These are phyloP conservation scores for Melanotaenia boesemani DNA, from an alignment of 2,797 vertebrate genomes.

Conservation along the genomic window DNA sequence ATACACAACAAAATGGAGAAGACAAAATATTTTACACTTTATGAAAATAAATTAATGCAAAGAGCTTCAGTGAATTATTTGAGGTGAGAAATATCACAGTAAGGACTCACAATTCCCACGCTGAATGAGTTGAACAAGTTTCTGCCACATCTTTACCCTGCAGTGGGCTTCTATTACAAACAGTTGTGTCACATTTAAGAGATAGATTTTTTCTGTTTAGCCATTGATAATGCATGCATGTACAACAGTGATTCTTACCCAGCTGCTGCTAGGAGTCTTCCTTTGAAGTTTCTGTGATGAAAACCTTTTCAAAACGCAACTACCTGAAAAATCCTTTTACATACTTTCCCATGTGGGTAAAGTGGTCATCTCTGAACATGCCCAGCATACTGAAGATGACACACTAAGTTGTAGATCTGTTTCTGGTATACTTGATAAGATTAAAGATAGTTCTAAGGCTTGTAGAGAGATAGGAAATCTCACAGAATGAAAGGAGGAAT, in stretches of 20 bases:
- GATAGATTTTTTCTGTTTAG: constrained; percentile 1
- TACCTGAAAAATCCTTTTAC: not conserved
- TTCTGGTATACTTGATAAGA: constrained; percentile 3
- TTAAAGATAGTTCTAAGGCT: not conserved
- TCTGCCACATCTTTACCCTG: constrained; percentile 14
- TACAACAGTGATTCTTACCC: constrained; percentile 23
- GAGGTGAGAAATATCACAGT: constrained; percentile 18
- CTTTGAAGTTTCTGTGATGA: constrained; percentile 16
- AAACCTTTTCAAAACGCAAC: constrained; percentile 23
- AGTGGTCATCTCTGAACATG: constrained; percentile 4
- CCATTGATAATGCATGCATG: not conserved
- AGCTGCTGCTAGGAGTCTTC: constrained; percentile 2
- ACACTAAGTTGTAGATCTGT: not conserved
- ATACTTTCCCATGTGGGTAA: not conserved
- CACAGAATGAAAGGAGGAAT: constrained; percentile 2
- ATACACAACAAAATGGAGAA: not conserved
- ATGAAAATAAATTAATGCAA: not conserved
- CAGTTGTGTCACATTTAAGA: not conserved
- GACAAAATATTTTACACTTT: not conserved
- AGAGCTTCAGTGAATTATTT: not conserved
- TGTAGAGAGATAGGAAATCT: constrained; percentile 9
- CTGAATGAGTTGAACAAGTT: constrained; percentile 27
- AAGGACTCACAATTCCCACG: constrained; percentile 6
- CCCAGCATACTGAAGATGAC: not conserved
- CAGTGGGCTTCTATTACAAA: constrained; percentile 16